Evolutionary conservation across 2,113 vertebrate genomes (phyloP).

Genomic region (Corythornis madagascariensis): DNA sequence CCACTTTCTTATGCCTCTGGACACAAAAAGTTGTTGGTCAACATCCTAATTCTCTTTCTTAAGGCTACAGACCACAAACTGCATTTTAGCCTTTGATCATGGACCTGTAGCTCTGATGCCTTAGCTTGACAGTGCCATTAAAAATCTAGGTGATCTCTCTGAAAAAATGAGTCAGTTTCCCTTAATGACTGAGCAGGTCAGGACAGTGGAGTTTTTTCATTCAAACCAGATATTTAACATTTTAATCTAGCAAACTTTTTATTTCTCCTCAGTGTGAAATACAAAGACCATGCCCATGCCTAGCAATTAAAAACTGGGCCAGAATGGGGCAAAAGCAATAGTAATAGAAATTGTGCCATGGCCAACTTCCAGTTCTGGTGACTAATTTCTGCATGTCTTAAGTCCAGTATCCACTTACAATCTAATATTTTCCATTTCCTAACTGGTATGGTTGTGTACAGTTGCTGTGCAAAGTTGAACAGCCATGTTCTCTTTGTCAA

Average conservation of each 20-base stretch:
- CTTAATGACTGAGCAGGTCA: neutral
- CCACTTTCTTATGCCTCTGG: neutral
- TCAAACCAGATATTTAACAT: neutral
- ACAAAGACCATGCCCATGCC: neutral
- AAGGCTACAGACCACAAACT: neutral
- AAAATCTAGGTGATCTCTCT: neutral
- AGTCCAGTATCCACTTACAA: slow-evolving; percentile 65
- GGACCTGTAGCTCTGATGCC: accelerated
- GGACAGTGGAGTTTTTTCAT: neutral
- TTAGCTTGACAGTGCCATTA: neutral
- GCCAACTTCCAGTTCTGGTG: slow-evolving; percentile 53
- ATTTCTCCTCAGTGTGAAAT: neutral
- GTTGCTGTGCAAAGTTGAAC: slow-evolving; percentile 43
- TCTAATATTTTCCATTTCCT: slow-evolving; percentile 70
- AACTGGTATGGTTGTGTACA: slow-evolving; percentile 29
- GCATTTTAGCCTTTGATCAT: neutral
- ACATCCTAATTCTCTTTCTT: neutral
- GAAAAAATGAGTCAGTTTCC: neutral
- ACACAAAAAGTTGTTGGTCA: neutral
- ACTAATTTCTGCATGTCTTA: slow-evolving; percentile 62
- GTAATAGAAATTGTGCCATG: neutral
- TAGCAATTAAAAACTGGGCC: slow-evolving; percentile 13
- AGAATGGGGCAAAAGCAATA: neutral
- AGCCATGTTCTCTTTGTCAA: slow-evolving; percentile 21
- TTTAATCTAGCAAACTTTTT: neutral